These are phyloP conservation scores for Neodiprion fabricii DNA, from an alignment of 1,140 invertebrate genomes.

Conservation along the genomic window DNA sequence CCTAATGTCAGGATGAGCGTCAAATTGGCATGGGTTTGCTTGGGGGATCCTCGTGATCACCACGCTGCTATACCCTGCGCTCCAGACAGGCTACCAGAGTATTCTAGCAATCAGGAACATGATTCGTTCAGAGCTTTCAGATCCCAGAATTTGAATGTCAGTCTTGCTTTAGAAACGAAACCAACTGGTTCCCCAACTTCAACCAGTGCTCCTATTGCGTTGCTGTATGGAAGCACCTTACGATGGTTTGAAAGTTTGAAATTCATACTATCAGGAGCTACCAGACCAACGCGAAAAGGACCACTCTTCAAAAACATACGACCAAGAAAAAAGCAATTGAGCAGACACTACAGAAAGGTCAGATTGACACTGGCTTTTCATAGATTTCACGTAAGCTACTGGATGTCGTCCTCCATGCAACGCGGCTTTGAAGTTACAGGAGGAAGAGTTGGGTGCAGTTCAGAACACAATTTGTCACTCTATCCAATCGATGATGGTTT, in stretches of 20 bases:
- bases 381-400: conserved; percentile 93
- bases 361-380: conserved; percentile 86
- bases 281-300: conserved; percentile 91
- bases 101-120: conserved; percentile 92
- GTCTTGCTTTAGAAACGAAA: conserved; percentile 89
- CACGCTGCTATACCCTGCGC: conserved; percentile 96
- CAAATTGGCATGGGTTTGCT: conserved; percentile 89
- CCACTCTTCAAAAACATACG: conserved; percentile 84
- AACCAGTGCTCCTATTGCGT: conserved; percentile 75
- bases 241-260: conserved; percentile 96
- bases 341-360: conserved; percentile 90
- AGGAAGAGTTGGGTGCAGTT: conserved; percentile 82
- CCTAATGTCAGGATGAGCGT: conserved; percentile 87
- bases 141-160: conserved; percentile 91
- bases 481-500: conserved; percentile 83
- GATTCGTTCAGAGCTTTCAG: conserved; percentile 91
- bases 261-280: conserved; percentile 93
- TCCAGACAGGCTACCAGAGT: conserved; percentile 95
- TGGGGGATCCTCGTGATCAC: conserved; percentile 95
- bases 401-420: conserved; percentile 98
- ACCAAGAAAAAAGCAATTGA: conserved; percentile 88
- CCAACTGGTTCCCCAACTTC: conserved; percentile 65
- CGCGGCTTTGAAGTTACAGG: conserved; percentile 92
- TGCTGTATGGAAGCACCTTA: conserved; percentile 91
- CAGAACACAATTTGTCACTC: conserved; percentile 81